Conservation (phyloP, 1,140 invertebrate genomes). For the Chironomus striatipennis region DNA sequence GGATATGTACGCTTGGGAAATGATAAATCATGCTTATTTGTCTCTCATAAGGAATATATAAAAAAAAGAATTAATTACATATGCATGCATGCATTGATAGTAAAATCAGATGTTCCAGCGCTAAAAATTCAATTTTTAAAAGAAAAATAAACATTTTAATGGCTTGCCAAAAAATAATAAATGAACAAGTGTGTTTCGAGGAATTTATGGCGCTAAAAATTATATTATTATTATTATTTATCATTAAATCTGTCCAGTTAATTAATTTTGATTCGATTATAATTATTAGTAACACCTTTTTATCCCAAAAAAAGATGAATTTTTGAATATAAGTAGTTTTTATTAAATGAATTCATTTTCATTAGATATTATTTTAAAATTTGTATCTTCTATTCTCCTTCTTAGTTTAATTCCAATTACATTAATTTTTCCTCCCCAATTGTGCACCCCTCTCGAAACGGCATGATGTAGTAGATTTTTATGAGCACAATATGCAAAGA, state of each 20-base stretch:
- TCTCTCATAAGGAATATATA: neutral
- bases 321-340: neutral
- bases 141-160: neutral
- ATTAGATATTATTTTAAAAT: neutral
- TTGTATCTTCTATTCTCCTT: no score
- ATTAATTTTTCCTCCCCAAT: no score
- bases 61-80: no score
- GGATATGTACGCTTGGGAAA: neutral
- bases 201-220: neutral
- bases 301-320: neutral
- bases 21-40: constrained; percentile 11
- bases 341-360: neutral
- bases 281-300: neutral
- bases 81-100: no score
- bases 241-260: neutral
- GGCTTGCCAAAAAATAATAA: constrained; percentile 8
- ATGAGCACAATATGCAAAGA: neutral
- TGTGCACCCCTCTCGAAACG: neutral
- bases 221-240: neutral
- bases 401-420: no score
- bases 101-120: no score
- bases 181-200: neutral
- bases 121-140: neutral
- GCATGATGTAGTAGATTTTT: neutral
- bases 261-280: neutral